These are phyloP conservation scores for Zaprionus bogoriensis DNA, from an alignment of 2,888 invertebrate genomes.

Conservation along the genomic window DNA sequence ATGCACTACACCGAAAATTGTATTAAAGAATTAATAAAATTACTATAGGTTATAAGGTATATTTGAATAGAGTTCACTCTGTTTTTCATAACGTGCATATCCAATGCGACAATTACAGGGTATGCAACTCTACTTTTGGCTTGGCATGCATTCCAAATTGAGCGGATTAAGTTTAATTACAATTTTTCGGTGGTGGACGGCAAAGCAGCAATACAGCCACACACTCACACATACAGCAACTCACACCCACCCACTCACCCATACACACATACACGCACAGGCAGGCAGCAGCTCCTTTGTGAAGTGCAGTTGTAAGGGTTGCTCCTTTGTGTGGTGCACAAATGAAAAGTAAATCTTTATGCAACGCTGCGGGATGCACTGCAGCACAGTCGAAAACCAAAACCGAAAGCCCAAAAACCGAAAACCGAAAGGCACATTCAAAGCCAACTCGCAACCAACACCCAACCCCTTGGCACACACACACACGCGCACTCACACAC, in stretches of 20 bases:
- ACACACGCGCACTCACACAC: not conserved
- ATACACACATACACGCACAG: slow-evolving; percentile 1
- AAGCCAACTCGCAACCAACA: slow-evolving; percentile 18
- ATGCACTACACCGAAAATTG: no score
- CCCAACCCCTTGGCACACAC: slow-evolving; percentile 1
- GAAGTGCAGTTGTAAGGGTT: slow-evolving; percentile 63
- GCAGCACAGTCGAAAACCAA: slow-evolving; percentile 45
- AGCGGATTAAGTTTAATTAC: slow-evolving; percentile 81
- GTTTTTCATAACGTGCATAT: no score
- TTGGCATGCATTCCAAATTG: slow-evolving; percentile 70
- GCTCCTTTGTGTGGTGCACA: slow-evolving; percentile 60
- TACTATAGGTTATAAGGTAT: no score
- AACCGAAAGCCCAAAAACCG: slow-evolving; percentile 29
- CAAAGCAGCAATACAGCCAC: slow-evolving; percentile 6
- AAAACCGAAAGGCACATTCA: slow-evolving; percentile 33
- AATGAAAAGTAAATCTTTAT: slow-evolving; percentile 71
- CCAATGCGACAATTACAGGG: not conserved
- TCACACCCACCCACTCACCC: not conserved
- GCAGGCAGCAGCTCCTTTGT: slow-evolving; percentile 28
- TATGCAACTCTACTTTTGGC: slow-evolving; percentile 32
- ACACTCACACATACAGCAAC: not conserved
- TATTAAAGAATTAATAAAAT: no score
- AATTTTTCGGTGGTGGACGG: slow-evolving; percentile 58
- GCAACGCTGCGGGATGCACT: slow-evolving; percentile 64
- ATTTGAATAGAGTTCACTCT: no score